Percentiles rank a stretch among this genome's conserved stretches.
phyloP scores from a whole-genome alignment of 2,888 invertebrate genomes.

The Dione juno region DNA sequence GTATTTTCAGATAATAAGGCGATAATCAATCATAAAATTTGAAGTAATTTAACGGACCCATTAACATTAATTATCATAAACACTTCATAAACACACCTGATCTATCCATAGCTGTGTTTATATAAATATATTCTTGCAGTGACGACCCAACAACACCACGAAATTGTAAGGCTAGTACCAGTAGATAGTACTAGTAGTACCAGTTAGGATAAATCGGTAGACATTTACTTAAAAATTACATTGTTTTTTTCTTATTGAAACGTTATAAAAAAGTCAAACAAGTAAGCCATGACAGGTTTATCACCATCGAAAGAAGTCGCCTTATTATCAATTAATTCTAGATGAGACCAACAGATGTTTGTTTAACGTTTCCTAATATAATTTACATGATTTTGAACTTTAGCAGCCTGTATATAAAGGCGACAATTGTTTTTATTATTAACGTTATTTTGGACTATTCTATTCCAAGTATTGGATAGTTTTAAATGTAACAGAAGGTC shows the following conservation, averaged over 20 bases:
- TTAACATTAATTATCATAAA: too few relatives aligned
- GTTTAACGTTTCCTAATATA: conserved; percentile 2
- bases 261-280: not conserved
- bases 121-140: too few relatives aligned
- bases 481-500: conserved; percentile 15
- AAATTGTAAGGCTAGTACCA: too few relatives aligned
- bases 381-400: not conserved
- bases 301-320: conserved; percentile 2
- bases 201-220: too few relatives aligned
- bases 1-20: too few relatives aligned
- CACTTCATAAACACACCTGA: too few relatives aligned
- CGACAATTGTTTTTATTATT: not conserved
- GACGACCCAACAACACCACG: too few relatives aligned
- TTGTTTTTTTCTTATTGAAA: not conserved
- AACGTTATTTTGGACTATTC: not conserved
- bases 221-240: too few relatives aligned
- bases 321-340: conserved; percentile 14
- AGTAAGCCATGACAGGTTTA: conserved; percentile 13
- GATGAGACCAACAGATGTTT: conserved; percentile 12
- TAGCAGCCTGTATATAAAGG: not conserved
- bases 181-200: too few relatives aligned
- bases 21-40: too few relatives aligned
- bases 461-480: not conserved
- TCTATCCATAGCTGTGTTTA: too few relatives aligned
- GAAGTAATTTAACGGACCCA: too few relatives aligned